Evolutionary conservation across 2,888 invertebrate species (phyloP).

Genomic region (Cheilosia impressa): DNA sequence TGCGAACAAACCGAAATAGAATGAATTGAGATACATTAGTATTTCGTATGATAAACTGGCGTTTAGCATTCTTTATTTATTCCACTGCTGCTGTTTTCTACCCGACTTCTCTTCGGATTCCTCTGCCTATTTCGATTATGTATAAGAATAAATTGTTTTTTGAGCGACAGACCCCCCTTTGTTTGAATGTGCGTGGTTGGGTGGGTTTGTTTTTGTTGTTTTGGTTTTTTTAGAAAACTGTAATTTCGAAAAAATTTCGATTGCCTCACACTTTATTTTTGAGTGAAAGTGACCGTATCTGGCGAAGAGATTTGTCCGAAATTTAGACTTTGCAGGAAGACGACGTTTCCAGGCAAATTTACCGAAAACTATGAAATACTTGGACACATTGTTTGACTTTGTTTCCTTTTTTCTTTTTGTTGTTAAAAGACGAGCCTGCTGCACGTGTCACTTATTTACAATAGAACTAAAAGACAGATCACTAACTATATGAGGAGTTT

Average conservation of each 20-base stretch:
- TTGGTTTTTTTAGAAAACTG: background rate
- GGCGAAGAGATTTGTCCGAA: background rate
- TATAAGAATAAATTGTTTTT: slow-evolving; percentile 56
- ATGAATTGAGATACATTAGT: slow-evolving; percentile 92
- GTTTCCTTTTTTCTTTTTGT: slow-evolving; percentile 18
- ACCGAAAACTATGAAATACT: slow-evolving; percentile 20
- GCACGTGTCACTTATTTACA: slow-evolving; percentile 34
- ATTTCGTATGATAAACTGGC: slow-evolving; percentile 93
- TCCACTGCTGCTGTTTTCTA: slow-evolving; percentile 24
- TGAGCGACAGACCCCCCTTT: slow-evolving; percentile 31
- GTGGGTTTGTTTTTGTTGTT: slow-evolving; percentile 15
- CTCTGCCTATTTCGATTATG: slow-evolving; percentile 48
- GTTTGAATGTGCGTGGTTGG: slow-evolving; percentile 21
- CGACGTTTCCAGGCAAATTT: slow-evolving; percentile 7
- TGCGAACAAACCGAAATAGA: slow-evolving; percentile 94
- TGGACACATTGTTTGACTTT: slow-evolving; percentile 15
- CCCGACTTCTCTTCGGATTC: slow-evolving; percentile 46
- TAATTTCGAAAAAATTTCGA: slow-evolving; percentile 10
- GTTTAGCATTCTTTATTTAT: slow-evolving; percentile 85
- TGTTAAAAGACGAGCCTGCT: background rate
- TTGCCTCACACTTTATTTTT: slow-evolving; percentile 49
- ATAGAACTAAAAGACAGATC: slow-evolving; percentile 4
- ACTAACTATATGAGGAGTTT: slow-evolving; percentile 12
- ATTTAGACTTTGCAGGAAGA: slow-evolving; percentile 11
- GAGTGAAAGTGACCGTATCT: slow-evolving; percentile 14